A percentile compares a stretch with the other conserved stretches of the same genome.
phyloP scores from a whole-genome alignment of 2,797 vertebrate species.

The Schizopygopsis pylzovi region DNA sequence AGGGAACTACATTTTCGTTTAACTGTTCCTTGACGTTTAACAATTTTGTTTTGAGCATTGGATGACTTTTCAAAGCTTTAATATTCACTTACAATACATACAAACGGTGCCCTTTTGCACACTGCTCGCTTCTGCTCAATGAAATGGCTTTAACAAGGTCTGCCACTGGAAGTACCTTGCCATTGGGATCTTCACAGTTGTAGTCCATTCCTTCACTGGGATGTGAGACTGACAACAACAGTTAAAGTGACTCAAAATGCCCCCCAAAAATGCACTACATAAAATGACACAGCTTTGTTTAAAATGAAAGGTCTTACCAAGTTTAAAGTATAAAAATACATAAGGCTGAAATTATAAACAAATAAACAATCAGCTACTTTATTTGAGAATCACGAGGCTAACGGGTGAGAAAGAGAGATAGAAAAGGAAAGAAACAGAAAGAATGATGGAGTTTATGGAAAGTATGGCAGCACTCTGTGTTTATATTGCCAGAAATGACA shows the following conservation, averaged over 20 bases:
- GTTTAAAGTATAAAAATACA: not conserved
- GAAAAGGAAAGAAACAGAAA: constrained; percentile 48
- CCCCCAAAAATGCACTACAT: not conserved
- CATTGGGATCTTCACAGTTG: not conserved
- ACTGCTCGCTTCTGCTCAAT: not conserved
- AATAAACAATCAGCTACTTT: not conserved
- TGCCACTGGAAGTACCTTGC: not conserved
- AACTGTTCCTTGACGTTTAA: not conserved
- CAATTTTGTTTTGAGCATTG: too few species aligned
- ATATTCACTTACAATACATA: not conserved
- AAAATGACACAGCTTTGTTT: not conserved
- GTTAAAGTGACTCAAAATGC: not conserved
- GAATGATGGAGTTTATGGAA: constrained; percentile 63
- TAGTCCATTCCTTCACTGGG: not conserved
- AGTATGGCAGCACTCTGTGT: constrained; percentile 59
- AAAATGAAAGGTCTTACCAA: not conserved
- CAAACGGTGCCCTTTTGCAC: not conserved
- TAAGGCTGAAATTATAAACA: not conserved
- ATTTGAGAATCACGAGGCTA: constrained; percentile 11
- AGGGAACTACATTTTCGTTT: not conserved
- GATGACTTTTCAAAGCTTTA: not conserved
- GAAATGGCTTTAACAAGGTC: not conserved
- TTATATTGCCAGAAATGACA: constrained; percentile 58
- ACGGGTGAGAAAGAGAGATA: constrained; percentile 29
- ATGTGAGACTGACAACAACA: not conserved